These are phyloP conservation scores for Polydrusus pterygomalis DNA, from an alignment of 2,888 invertebrate species.

Conservation along the genomic window DNA sequence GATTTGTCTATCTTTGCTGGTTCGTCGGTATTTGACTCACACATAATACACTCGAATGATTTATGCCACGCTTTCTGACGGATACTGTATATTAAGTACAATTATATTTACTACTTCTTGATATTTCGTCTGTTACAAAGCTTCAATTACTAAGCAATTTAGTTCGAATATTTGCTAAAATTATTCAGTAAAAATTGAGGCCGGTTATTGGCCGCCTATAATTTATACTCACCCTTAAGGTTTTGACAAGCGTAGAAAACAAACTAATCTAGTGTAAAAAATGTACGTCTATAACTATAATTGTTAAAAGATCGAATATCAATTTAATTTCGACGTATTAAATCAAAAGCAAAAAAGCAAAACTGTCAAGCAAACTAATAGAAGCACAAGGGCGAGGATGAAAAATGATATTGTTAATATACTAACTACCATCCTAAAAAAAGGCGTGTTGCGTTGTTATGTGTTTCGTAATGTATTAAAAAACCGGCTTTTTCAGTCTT, in stretches of 20 bases:
- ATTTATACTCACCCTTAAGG: no score
- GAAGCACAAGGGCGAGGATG: neutral
- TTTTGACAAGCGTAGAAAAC: no score
- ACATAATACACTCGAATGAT: no score
- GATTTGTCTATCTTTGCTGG: no score
- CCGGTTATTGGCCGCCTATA: no score
- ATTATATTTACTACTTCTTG: neutral
- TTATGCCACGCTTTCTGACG: no score
- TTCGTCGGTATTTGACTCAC: no score
- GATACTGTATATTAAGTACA: no score
- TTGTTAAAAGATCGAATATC: neutral
- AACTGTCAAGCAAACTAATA: constrained; percentile 6
- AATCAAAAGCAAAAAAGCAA: constrained; percentile 8
- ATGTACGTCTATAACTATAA: no score
- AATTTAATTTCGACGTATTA: neutral
- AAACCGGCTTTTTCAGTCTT: no score
- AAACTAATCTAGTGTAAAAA: no score
- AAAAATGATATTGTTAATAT: constrained; percentile 10
- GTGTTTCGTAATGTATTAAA: neutral
- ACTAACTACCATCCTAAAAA: neutral
- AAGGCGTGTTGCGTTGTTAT: neutral
- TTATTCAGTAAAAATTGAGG: no score
- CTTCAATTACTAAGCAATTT: neutral
- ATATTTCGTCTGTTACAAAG: neutral
- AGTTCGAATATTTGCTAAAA: neutral